These are phyloP conservation scores for Leptothorax acervorum DNA, from an alignment of 2,888 invertebrate genomes.

Conservation along the genomic window DNA sequence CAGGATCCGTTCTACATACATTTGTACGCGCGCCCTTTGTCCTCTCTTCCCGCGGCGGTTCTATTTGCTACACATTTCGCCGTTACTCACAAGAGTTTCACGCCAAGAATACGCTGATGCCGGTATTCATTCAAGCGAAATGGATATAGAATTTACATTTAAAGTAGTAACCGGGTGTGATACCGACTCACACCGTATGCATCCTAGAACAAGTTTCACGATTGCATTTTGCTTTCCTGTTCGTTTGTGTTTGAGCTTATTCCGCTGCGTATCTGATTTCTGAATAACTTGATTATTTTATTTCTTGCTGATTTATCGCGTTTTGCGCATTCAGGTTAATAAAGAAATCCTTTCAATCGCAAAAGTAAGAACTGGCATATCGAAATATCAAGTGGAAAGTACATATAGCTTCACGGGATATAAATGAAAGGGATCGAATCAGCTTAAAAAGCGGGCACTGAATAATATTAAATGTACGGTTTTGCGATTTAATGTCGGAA, in stretches of 20 bases:
- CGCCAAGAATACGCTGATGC: constrained; percentile 35
- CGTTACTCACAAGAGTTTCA: constrained; percentile 39
- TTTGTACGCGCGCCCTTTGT: constrained; percentile 40
- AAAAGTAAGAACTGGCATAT: background rate
- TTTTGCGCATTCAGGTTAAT: background rate
- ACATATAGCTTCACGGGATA: background rate
- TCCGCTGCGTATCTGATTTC: background rate
- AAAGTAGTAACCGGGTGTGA: constrained; percentile 43
- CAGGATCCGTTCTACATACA: constrained; percentile 46
- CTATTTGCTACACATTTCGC: constrained; percentile 49
- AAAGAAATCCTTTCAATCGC: background rate
- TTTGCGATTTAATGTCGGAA: background rate
- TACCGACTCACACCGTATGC: background rate
- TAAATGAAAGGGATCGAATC: background rate
- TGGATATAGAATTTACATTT: constrained; percentile 55
- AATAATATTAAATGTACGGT: constrained; percentile 8
- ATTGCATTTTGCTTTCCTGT: constrained; percentile 5
- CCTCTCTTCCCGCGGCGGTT: constrained; percentile 9
- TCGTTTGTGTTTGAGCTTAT: background rate
- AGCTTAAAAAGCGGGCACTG: background rate
- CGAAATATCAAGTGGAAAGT: background rate
- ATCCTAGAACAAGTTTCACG: constrained; percentile 18
- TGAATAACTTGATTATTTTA: background rate
- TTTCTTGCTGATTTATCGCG: background rate
- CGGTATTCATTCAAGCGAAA: constrained; percentile 34